Evolutionary conservation across 1,140 invertebrate species (phyloP), one percentile per base, ranked within the genome.

Genomic region (Tetramorium parvispinum): DNA sequence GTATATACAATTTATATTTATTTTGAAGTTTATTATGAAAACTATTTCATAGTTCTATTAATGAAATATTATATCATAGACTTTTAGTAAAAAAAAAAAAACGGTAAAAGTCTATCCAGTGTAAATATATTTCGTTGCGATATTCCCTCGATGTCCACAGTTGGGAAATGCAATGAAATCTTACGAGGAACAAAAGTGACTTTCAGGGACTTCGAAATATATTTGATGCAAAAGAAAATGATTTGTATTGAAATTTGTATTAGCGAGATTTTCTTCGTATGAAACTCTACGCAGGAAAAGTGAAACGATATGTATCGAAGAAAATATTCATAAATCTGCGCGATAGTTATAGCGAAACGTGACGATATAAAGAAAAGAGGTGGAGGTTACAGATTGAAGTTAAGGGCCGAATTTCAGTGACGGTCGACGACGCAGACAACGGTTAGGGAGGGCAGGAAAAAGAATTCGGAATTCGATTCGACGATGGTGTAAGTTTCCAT

Each of bases 401-500:
- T 66, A 51, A 16, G 46, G 43, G 32, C 68, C 13, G 53, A 55
- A 81, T 85, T 75, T 68, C 32, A 40, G 27, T 27, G 59, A 73
- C 1, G 59, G 59, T 32, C 55, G 68, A 37, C 40, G 75, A 63
- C 24, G 11, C 32, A 73, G 40, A 75, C 66, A 21, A 77, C 79
- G 68, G 76, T 46, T 63, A 65, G 8, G 76, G 43, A 51, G 43
- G 18, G 24, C 71, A 55, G 43, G 24, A 27, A 51, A 59, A 79
- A 85, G 51, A 82, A 85, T 89, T 86, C 32, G 61, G 78, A 89
- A 91, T 76, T 89, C 76, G 87, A 91, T 91, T 91, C 87, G 82
- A 65, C 73, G 90, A 87, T 89, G 87, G 61, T 66, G 79, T 71
- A 77, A 88, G 89, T 86, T 85, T 85, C 79, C 59, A 43, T 49